Percentiles rank a stretch among this genome's conserved stretches.
Evolutionary conservation across 2,797 vertebrate species (phyloP).

Genomic region (Chanos chanos): DNA sequence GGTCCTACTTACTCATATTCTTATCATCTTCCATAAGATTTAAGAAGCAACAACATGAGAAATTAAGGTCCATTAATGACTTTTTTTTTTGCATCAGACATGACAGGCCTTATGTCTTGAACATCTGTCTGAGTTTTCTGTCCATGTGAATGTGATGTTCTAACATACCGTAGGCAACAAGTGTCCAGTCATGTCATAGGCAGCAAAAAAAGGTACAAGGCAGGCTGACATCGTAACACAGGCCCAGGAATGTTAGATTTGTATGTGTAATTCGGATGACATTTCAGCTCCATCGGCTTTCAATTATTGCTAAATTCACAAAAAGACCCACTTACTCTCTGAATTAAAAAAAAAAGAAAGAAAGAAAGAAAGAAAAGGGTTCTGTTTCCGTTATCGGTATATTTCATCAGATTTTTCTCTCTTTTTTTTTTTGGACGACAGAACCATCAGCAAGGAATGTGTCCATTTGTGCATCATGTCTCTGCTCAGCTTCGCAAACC

Average conservation of each 20-base stretch:
- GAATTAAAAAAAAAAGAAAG: constrained; percentile 6
- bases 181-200: constrained; percentile 47
- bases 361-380: constrained; percentile 21
- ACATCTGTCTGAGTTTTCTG: constrained; percentile 10
- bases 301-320: constrained; percentile 71
- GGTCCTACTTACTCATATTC: constrained; percentile 11
- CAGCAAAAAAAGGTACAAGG: constrained; percentile 63
- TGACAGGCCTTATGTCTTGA: constrained; percentile 13
- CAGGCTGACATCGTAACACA: constrained; percentile 62
- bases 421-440: not conserved
- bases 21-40: no score
- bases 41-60: no score
- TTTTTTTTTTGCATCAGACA: constrained; percentile 30
- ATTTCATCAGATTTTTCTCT: constrained; percentile 35
- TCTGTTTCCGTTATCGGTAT: constrained; percentile 10
- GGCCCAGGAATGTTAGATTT: constrained; percentile 59
- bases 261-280: constrained; percentile 36
- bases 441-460: constrained; percentile 57
- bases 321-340: constrained; percentile 43
- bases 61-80: not conserved
- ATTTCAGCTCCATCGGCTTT: constrained; percentile 34
- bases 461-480: constrained; percentile 32
- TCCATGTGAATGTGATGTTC: constrained; percentile 31
- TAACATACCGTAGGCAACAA: constrained; percentile 25
- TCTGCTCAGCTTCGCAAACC: constrained; percentile 21